Base-by-base conservation (phyloP, 2,888 invertebrate species). In the Caenorhabditis sp. region DNA sequence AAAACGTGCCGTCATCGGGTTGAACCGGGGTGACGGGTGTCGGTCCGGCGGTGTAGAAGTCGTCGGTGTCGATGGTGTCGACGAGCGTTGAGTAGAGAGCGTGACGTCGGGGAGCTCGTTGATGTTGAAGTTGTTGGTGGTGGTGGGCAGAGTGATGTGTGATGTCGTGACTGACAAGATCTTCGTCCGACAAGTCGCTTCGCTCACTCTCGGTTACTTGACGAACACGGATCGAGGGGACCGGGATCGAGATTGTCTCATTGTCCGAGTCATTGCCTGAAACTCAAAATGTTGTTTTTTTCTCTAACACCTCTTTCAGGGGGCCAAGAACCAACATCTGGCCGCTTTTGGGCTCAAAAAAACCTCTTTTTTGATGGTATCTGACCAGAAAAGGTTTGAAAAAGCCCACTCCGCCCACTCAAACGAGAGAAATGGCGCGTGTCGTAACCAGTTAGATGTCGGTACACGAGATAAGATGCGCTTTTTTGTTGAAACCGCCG, bases 61-160 rank as follows among this genome's bases (percentile, higher is more conserved):
- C 19, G 19, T 23, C 19, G 26, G 23, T 19, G 24, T 57, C 23
- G 26, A 57, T 21, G 19, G 10, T 26, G 57, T 83, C 83, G 1
- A 83, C 79, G 58, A 83, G 81, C 3, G 81, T 80, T 19, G 83
- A 79, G 66, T 83, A 83, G 57, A 82, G 70, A 37, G 69, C 80
- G 62, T 76, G 76, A 1, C 74, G 73, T 12, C 81, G 75, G 19
- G 64, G 61, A n/a, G 64, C 66, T n/a, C 66, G 62, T 26, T 10
- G 12, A 53, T 8, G 5, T 55, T 24, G 27, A 5, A 26, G 8
- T 1, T 10, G 26, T 6, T 26, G 12, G 21, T 23, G 53, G 19
- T 17, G 12, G 5, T 19, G 21, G 21, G 5, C 14, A 19, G 51
- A 58, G 19, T n/a, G n/a, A n/a, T n/a, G n/a, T n/a, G n/a, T n/a